Base-by-base conservation (phyloP, 2,888 invertebrate genomes). In the Spilosoma lubricipeda region DNA sequence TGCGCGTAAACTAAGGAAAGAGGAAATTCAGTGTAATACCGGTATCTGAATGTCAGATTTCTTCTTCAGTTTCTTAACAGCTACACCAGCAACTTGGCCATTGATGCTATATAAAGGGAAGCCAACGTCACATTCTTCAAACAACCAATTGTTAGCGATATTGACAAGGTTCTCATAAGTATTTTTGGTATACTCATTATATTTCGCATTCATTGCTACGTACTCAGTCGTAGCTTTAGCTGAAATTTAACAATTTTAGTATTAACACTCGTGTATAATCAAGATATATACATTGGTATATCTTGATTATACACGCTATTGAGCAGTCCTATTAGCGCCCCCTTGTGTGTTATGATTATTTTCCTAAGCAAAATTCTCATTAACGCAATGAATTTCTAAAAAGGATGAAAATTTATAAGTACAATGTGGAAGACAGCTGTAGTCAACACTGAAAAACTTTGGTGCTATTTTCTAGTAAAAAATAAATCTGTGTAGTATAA, bases 141-240 rank as follows among this genome's bases (percentile, higher is more conserved):
- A 76, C 27, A 92, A 79, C 95, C 95, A 95, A 80, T 95, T 95
- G 79, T 92, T 93, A 23, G 95, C 93, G 52, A 94, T 91, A 77
- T 90, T 92, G 33, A 94, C 80, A 8, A 95, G 88, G 77, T 72
- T 88, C 7, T 95, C 95, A 71, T 91, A 93, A 7, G 89, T 90
- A 70, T 85, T 91, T 86, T 94, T 95, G n/a, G 73, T 78, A 74
- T 95, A 95, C 59, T 95, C 95, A 67, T 89, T 91, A 76, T 94
- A 95, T 87, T 86, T 94, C 9, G 82, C 82, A 79, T 88, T 91
- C 93, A 94, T 94, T 42, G 85, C 72, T 64, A 90, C 7, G 78
- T 88, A 93, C 85, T 94, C 93, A 79, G 82, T 90, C 1, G 91
- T 88, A 63, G 86, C 89, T 82, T 93, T 95, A 18, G 80, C 94